A percentile compares a stretch with the other conserved stretches of the same genome.
Conservation (phyloP, 1,140 invertebrate species). For the Tetragnatha versicolor region DNA sequence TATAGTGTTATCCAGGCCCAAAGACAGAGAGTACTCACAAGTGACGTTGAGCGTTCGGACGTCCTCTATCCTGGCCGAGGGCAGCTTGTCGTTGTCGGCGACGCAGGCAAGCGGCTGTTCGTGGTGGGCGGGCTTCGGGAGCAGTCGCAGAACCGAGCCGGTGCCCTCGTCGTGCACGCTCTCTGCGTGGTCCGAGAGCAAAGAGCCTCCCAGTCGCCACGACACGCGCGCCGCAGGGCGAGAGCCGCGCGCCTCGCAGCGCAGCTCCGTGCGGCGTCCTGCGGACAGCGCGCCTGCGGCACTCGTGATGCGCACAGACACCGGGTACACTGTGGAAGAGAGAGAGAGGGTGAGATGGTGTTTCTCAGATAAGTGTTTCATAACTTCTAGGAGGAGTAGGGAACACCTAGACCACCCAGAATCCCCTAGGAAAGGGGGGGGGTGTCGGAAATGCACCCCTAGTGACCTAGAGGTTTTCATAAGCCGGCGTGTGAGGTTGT, state of each 20-base stretch:
- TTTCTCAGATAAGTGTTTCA: too few relatives aligned
- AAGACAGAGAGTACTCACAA: conserved; percentile 7
- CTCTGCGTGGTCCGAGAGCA: conserved; percentile 34
- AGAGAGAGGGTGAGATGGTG: too few relatives aligned
- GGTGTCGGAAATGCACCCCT: too few relatives aligned
- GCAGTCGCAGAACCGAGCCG: conserved; percentile 22
- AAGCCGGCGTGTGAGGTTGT: too few relatives aligned
- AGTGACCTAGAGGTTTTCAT: too few relatives aligned
- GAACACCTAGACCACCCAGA: too few relatives aligned
- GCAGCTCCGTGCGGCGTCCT: conserved; percentile 47
- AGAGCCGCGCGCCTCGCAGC: conserved; percentile 57
- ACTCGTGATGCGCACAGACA: conserved; percentile 53
- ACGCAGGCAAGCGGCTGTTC: conserved; percentile 2
- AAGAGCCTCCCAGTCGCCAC: conserved; percentile 56
- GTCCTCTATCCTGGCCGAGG: background rate
- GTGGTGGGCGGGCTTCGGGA: conserved; percentile 32
- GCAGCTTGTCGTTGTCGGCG: conserved; percentile 36
- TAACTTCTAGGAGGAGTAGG: too few relatives aligned
- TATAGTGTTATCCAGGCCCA: too few relatives aligned
- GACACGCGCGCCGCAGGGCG: conserved; percentile 57
- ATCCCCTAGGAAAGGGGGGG: too few relatives aligned
- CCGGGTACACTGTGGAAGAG: conserved; percentile 52
- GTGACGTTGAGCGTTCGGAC: conserved; percentile 30
- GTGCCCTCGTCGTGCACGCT: conserved; percentile 45
- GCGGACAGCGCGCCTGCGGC: conserved; percentile 40